Conservation (phyloP, 2,113 vertebrate genomes). For the Malurus cyaneus region DNA sequence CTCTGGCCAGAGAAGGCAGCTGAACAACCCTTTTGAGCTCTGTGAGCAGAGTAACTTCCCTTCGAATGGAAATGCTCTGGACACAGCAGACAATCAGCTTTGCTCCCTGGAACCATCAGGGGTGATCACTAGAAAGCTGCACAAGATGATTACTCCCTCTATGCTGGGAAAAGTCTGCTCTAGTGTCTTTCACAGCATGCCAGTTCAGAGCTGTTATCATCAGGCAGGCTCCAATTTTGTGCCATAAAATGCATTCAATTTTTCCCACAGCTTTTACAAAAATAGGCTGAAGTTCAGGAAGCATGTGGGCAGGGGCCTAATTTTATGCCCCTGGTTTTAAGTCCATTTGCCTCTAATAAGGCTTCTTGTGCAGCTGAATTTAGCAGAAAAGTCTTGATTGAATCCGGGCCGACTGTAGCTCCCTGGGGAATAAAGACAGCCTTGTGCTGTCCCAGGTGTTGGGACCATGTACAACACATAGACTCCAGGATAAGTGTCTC, state of each 20-base stretch:
- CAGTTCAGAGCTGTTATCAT: slow-evolving; percentile 21
- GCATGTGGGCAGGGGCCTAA: neutral
- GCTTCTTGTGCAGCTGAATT: neutral
- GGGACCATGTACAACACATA: neutral
- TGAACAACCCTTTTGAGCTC: neutral
- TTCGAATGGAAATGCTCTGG: neutral
- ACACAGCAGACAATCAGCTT: slow-evolving; percentile 7
- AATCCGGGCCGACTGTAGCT: neutral
- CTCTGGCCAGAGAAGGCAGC: neutral
- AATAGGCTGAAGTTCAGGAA: neutral
- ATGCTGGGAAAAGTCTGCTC: neutral
- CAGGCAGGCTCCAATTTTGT: slow-evolving; percentile 25
- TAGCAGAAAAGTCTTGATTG: neutral
- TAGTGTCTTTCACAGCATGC: slow-evolving; percentile 38
- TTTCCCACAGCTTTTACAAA: slow-evolving; percentile 19
- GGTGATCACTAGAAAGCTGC: slow-evolving; percentile 41
- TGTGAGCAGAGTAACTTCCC: neutral
- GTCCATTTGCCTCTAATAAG: neutral
- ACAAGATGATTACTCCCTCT: slow-evolving; percentile 32
- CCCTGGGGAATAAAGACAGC: neutral
- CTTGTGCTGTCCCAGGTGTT: neutral
- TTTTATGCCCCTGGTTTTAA: neutral
- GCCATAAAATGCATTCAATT: slow-evolving; percentile 20
- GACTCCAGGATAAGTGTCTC: neutral
- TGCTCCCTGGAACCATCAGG: slow-evolving; percentile 18